A percentile compares a stretch with the other conserved stretches of the same genome.
Conservation (phyloP, 2,113 vertebrate species). For the Esox niger region DNA sequence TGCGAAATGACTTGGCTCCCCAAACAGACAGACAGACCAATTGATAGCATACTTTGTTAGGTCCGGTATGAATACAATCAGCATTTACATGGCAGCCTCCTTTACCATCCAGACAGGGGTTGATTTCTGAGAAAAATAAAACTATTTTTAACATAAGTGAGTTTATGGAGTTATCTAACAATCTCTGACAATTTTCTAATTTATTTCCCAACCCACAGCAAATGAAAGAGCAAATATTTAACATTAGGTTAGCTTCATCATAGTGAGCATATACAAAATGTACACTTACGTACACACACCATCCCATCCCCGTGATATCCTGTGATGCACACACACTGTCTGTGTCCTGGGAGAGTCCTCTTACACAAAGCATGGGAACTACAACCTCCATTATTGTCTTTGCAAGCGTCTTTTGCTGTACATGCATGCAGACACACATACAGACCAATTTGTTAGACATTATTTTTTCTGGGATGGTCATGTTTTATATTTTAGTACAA, state of each 20-base stretch:
- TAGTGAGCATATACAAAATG: not conserved
- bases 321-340: slow-evolving; percentile 73
- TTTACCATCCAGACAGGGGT: slow-evolving; percentile 81
- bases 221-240: too few relatives aligned
- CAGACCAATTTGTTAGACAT: not conserved
- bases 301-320: slow-evolving; percentile 84
- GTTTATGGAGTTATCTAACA: not conserved
- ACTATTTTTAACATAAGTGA: not conserved
- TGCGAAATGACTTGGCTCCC: not conserved
- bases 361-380: slow-evolving; percentile 81
- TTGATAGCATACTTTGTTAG: slow-evolving; percentile 78
- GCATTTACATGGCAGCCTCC: slow-evolving; percentile 82
- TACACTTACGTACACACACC: slow-evolving; percentile 79
- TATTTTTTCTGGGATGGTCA: too few relatives aligned
- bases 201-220: not conserved
- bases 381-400: slow-evolving; percentile 79
- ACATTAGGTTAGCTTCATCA: not conserved
- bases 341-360: slow-evolving; percentile 77
- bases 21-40: not conserved
- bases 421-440: slow-evolving; percentile 3
- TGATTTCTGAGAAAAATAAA: slow-evolving; percentile 79
- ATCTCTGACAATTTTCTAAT: not conserved
- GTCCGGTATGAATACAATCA: slow-evolving; percentile 85
- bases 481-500: not conserved
- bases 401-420: slow-evolving; percentile 80